These are phyloP conservation scores for Diploscapter pachys DNA, from an alignment of 1,140 invertebrate species.

Conservation along the genomic window DNA sequence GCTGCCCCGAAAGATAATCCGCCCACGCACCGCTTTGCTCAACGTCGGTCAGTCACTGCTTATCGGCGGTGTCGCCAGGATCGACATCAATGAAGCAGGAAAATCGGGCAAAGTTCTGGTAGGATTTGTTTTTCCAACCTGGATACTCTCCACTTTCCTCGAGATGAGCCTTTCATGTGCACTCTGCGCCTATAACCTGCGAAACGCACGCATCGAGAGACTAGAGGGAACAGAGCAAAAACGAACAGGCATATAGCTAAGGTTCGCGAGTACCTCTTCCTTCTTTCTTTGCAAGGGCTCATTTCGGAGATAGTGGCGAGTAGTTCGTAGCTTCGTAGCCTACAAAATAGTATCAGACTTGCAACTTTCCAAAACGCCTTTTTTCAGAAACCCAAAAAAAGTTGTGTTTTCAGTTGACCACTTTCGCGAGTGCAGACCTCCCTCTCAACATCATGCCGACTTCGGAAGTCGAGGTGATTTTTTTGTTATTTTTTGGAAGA, in stretches of 20 bases:
- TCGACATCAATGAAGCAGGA: constrained; percentile 66
- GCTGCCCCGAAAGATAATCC: constrained; percentile 71
- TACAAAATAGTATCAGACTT: no score
- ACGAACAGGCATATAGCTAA: no score
- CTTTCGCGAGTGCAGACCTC: constrained; percentile 73
- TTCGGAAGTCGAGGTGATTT: constrained; percentile 67
- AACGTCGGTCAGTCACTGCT: constrained; percentile 71
- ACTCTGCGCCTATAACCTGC: no score
- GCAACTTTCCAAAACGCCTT: no score
- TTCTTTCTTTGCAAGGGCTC: no score
- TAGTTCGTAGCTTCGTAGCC: no score
- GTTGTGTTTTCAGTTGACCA: constrained; percentile 66
- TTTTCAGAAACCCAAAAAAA: background rate
- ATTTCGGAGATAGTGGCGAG: no score
- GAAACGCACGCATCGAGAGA: no score
- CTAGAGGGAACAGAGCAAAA: no score
- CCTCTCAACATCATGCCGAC: constrained; percentile 74
- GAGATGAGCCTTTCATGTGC: no score
- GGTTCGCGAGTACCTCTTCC: no score
- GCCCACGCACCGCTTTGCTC: constrained; percentile 73
- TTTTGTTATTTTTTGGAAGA: no score
- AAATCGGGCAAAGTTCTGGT: background rate
- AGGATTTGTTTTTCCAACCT: constrained; percentile 2
- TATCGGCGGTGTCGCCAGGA: constrained; percentile 75
- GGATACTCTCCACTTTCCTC: constrained; percentile 26